Evolutionary conservation across 2,797 vertebrate genomes (phyloP), one percentile per base, ranked within the genome.

Genomic region (Sylvia borin): DNA sequence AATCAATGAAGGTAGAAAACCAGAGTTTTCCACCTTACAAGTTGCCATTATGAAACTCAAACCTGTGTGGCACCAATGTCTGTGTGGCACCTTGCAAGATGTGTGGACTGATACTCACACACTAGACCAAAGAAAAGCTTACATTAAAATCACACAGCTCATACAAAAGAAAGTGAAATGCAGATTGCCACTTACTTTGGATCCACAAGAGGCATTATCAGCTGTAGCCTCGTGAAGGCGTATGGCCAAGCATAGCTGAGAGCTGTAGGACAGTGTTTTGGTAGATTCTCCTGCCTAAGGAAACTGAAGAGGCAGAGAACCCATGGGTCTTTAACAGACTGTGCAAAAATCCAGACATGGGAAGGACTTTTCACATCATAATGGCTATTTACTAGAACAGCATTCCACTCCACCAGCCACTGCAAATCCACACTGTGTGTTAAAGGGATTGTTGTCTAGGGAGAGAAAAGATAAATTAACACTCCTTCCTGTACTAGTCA

Each of bases 241-340:
- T 99, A 99, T 3, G 99, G 99, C 99, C 99, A 99, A 92, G 99
- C 99, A 5, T 99, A 99, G 97, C 99, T 99, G 91, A 99, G 98
- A 26, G 99, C 99, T 1, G 97, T 99, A 85, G 99, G 98, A 93
- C 99, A 99, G 96, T 99, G 99, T 87, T 99, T 99, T 67, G 99
- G 99, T 34, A 99, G 98, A 94, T 99, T 99, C 95, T 99, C 99
- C 93, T 99, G 99, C n/a, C 99, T 98, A 78, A 99, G 98, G 95
- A 99, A 99, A 96, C 99, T 99, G 98, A 99, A 99, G 51, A 99
- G 98, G 95, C 99, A 99, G 62, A 99, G 99, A 94, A 99, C 98
- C 99, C 99, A 99, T 0, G 99, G 99, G 97, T 99, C 99, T 96
- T 99, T 99, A 86, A 99, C 97, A 0, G 99, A 99, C 96, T 99